Evolutionary conservation across 64 coral and sea anemone genomes (phyloP).

Genomic region (Montipora efflorescens): DNA sequence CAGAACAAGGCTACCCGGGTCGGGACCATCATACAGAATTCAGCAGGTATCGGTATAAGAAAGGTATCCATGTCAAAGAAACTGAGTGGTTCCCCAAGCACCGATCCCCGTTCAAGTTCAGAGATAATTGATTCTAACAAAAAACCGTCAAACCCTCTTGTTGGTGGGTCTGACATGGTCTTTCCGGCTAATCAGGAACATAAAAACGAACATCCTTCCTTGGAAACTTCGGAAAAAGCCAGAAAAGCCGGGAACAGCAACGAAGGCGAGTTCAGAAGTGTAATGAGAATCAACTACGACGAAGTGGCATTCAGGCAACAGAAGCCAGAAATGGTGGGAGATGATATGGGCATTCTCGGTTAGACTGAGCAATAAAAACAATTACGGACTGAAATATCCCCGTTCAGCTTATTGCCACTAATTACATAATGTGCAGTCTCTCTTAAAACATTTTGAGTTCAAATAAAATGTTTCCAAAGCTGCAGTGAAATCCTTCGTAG

Average conservation of each 20-base stretch:
- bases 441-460: too few species aligned
- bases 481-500: too few species aligned
- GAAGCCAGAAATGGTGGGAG: not conserved
- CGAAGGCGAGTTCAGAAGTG: conserved; percentile 11
- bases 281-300: conserved; percentile 27
- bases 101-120: not conserved
- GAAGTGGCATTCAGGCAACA: too few species aligned
- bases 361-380: too few species aligned
- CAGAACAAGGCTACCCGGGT: too few species aligned
- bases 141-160: not conserved
- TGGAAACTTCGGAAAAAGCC: not conserved
- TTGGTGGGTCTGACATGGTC: not conserved
- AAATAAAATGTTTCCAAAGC: too few species aligned
- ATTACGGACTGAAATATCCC: too few species aligned
- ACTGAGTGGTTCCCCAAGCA: too few species aligned
- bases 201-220: not conserved
- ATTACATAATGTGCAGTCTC: too few species aligned
- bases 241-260: not conserved
- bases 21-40: too few species aligned
- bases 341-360: not conserved
- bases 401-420: too few species aligned
- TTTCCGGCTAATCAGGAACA: not conserved
- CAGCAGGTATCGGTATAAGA: not conserved
- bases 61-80: not conserved
- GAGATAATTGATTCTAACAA: not conserved